Percentiles rank a stretch among this genome's conserved stretches.
These are phyloP conservation scores for Brienomyrus brachyistius DNA, from an alignment of 2,113 vertebrate species.

Conservation along the genomic window DNA sequence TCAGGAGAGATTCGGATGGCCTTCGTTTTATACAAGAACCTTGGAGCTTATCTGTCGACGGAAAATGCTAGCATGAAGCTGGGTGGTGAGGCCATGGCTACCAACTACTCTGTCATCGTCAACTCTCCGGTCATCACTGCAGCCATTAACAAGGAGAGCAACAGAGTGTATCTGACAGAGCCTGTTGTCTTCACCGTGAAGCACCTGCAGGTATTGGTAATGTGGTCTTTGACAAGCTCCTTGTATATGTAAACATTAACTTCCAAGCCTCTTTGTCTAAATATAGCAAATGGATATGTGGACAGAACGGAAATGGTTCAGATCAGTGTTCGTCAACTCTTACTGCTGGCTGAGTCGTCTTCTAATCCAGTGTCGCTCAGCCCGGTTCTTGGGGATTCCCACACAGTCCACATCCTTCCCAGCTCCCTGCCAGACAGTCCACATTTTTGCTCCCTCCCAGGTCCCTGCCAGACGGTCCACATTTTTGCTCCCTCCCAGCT, in stretches of 20 bases:
- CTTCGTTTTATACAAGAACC: slow-evolving; percentile 90
- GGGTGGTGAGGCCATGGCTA: slow-evolving; percentile 80
- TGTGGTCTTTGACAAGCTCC: too few relatives aligned
- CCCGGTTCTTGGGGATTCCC: background rate
- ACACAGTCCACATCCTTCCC: background rate
- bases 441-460: background rate
- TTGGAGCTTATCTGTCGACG: slow-evolving; percentile 89
- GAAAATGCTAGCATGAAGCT: slow-evolving; percentile 91
- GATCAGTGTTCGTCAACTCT: background rate
- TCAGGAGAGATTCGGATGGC: slow-evolving; percentile 94
- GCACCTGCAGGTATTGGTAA: slow-evolving; percentile 80
- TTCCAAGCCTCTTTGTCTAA: background rate
- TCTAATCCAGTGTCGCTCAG: background rate
- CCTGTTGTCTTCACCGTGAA: slow-evolving; percentile 92
- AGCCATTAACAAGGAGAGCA: slow-evolving; percentile 97
- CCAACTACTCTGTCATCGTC: slow-evolving; percentile 94
- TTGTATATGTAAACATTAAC: background rate
- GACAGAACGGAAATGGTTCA: background rate
- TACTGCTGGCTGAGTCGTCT: background rate
- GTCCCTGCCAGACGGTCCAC: too few relatives aligned
- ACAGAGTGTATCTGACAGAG: slow-evolving; percentile 92
- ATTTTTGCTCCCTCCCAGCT: too few relatives aligned
- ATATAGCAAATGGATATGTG: background rate
- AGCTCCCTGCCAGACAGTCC: background rate
- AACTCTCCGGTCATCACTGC: slow-evolving; percentile 94